Evolutionary conservation across 2,888 invertebrate genomes (phyloP), one percentile per base, ranked within the genome.

Genomic region (Dilophus febrilis): DNA sequence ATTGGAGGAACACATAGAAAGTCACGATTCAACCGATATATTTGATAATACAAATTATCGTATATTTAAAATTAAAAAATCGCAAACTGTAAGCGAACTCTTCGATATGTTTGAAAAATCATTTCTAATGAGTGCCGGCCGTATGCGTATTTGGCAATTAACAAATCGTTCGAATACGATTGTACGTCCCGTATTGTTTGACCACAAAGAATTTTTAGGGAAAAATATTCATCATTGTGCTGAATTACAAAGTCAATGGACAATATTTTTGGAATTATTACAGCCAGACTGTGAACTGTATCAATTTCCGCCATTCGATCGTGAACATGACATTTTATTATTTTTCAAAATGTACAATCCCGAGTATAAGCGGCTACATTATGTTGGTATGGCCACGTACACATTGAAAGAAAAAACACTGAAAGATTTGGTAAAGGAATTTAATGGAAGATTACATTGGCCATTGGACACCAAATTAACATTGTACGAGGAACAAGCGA

Each of bases 311-410:
- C 68, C 74, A 31, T 95, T 94, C 60, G 91, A 95, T 61, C 88
- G 87, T 59, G 88, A 91, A 53, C 80, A 80, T 40, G 92, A 95
- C 58, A 85, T 92, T n/a, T 70, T 92, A 37, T 63, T 92, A 40
- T 94, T 94, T 67, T 82, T 94, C 64, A 94, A 94, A 67, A 75
- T 86, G 65, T 98, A 95, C 60, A 91, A 97, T 61, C 88, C 92
- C 10, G 13, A 13, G 2, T 14, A 7, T 35, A 33, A 17, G 3
- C 2, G 8, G 12, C 8, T 6, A 26, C 26, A 35, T 6, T 22
- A 22, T 8, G 22, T 22, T 6, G 22, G 22, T 22, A 6, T 6
- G 22, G n/a, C n/a, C n/a, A n/a, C n/a, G 22, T 22, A 22, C 22
- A 22, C 8, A 22, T 22, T n/a, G n/a, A 22, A 22, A 22, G 22